These are phyloP conservation scores for Phaenicophaeus curvirostris DNA, from an alignment of 2,797 vertebrate species.

Conservation along the genomic window DNA sequence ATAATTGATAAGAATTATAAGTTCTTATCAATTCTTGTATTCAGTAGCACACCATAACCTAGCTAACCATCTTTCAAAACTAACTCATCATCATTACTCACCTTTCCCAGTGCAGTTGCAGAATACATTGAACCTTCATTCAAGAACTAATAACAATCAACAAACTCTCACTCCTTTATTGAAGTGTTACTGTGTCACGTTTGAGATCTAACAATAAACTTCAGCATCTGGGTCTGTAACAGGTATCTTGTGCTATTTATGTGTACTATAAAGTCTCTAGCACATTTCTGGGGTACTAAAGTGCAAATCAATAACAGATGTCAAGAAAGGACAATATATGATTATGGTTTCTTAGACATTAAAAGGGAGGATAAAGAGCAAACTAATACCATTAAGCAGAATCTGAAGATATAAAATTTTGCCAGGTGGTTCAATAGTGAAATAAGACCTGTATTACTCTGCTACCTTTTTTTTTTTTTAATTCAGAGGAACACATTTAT, in stretches of 20 bases:
- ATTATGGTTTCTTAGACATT: background rate
- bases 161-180: background rate
- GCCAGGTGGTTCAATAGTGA: background rate
- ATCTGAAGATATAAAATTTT: background rate
- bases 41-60: background rate
- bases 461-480: background rate
- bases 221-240: background rate
- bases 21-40: too few relatives aligned
- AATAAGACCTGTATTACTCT: background rate
- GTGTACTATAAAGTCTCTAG: background rate
- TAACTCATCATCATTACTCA: background rate
- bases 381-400: background rate
- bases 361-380: background rate
- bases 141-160: background rate
- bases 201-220: background rate
- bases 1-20: too few relatives aligned
- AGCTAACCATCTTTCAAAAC: background rate
- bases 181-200: background rate
- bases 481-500: background rate
- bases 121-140: background rate
- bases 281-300: background rate
- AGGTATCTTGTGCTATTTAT: background rate
- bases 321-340: background rate
- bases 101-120: background rate
- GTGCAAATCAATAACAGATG: background rate